Percentiles rank a stretch among this genome's conserved stretches.
phyloP scores from a whole-genome alignment of 2,113 vertebrate species.

The Cranoglanis bouderius region DNA sequence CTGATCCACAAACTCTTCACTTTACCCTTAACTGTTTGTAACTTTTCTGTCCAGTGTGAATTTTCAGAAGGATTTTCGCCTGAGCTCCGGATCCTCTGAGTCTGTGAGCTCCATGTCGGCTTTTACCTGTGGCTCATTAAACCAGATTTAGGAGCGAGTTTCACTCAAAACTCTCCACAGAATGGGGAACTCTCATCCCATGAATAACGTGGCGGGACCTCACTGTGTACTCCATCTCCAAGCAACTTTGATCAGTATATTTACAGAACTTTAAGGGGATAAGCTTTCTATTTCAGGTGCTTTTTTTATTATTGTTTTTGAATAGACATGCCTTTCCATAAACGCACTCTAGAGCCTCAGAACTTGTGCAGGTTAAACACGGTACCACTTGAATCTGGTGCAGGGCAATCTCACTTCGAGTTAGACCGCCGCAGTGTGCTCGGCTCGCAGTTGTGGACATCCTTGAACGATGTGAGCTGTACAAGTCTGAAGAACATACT shows the following conservation, averaged over 20 bases:
- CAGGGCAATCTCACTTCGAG: neutral
- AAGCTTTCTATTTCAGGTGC: neutral
- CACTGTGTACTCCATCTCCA: neutral
- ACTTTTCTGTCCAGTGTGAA: neutral
- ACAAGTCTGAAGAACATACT: constrained; percentile 73
- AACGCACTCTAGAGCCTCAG: constrained; percentile 72
- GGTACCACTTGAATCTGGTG: constrained; percentile 20
- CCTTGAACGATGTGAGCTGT: constrained; percentile 77
- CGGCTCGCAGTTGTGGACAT: constrained; percentile 61
- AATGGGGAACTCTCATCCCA: constrained; percentile 40
- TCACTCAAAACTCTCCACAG: neutral
- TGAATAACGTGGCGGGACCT: constrained; percentile 48
- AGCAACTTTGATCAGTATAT: neutral
- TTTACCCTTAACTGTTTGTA: too few relatives aligned
- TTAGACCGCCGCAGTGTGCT: constrained; percentile 2
- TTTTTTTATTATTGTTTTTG: neutral
- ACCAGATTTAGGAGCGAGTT: neutral
- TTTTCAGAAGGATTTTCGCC: too few relatives aligned
- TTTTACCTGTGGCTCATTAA: neutral
- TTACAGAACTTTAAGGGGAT: neutral
- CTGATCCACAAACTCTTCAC: neutral
- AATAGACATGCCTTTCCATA: constrained; percentile 76
- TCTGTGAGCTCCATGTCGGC: neutral
- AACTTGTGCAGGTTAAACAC: constrained; percentile 65
- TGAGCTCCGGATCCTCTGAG: constrained; percentile 32